phyloP scores from a whole-genome alignment of 2,113 vertebrate genomes.

The Mola mola region DNA sequence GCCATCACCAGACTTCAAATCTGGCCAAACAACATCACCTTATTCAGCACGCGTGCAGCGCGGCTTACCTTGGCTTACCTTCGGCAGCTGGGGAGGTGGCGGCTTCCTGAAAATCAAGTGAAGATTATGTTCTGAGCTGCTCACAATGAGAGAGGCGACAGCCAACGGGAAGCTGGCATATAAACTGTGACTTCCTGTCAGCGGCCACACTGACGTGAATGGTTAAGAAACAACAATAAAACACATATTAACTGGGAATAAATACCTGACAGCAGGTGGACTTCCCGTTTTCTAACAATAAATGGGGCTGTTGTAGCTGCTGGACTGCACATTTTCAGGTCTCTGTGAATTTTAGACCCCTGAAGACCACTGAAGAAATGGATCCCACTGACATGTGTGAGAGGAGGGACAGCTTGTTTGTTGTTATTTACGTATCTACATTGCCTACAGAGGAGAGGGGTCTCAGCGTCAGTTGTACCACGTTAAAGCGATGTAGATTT shows the following conservation, averaged over 20 bases:
- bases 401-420: too few relatives aligned
- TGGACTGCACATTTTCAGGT: too few relatives aligned
- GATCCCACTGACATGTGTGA: too few relatives aligned
- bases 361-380: too few relatives aligned
- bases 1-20: slow-evolving; percentile 20
- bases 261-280: not conserved
- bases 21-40: slow-evolving; percentile 43
- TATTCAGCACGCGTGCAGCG: slow-evolving; percentile 36
- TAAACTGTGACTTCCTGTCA: slow-evolving; percentile 3
- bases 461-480: too few relatives aligned
- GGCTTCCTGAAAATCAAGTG: slow-evolving; percentile 30
- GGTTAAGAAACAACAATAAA: not conserved
- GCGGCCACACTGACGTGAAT: not conserved
- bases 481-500: too few relatives aligned
- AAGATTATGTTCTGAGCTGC: slow-evolving; percentile 22
- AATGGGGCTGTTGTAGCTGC: too few relatives aligned
- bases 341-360: too few relatives aligned
- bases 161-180: not conserved
- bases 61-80: slow-evolving; percentile 29
- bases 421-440: too few relatives aligned
- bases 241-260: too few relatives aligned
- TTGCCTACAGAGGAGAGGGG: too few relatives aligned
- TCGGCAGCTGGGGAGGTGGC: slow-evolving; percentile 21
- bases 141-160: slow-evolving; percentile 3
- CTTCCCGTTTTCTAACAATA: too few relatives aligned